These are phyloP conservation scores for Druceiella hillmani DNA, from an alignment of 2,888 invertebrate genomes.

Conservation along the genomic window DNA sequence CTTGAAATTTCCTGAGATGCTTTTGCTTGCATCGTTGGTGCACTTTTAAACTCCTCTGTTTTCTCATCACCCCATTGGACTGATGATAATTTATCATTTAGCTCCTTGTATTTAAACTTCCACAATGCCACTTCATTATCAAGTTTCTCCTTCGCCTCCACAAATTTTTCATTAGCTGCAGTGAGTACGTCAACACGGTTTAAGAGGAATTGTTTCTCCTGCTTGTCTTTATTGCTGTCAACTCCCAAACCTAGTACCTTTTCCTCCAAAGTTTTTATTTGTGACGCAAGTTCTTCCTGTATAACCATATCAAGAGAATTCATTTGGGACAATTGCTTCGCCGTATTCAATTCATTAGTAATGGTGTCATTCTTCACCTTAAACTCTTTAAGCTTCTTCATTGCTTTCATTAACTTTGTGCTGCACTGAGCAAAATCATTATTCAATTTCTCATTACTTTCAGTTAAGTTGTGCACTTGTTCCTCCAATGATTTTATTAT, in stretches of 20 bases:
- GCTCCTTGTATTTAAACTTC: constrained; percentile 65
- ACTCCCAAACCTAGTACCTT: constrained; percentile 53
- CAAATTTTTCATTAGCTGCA: constrained; percentile 68
- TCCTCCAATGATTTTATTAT: constrained; percentile 53
- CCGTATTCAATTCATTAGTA: constrained; percentile 48
- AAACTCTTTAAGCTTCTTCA: constrained; percentile 80
- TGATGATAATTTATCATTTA: constrained; percentile 62
- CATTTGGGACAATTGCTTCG: constrained; percentile 47
- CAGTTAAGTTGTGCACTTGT: constrained; percentile 52
- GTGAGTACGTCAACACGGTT: constrained; percentile 71
- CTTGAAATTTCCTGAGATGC: too few relatives aligned
- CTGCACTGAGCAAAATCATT: constrained; percentile 61
- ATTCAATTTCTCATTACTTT: constrained; percentile 51
- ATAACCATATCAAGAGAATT: constrained; percentile 71
- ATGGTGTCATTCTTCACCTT: constrained; percentile 63
- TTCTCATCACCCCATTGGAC: too few relatives aligned
- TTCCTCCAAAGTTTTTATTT: constrained; percentile 61
- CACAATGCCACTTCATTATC: constrained; percentile 70
- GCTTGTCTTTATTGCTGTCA: constrained; percentile 54
- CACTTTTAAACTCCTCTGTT: too few relatives aligned
- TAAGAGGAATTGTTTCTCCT: constrained; percentile 62
- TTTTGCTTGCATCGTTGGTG: too few relatives aligned
- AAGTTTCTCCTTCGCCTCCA: constrained; percentile 76
- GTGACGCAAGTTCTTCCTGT: constrained; percentile 72
- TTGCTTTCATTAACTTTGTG: constrained; percentile 68